Conservation (phyloP, 2,888 invertebrate genomes). For the Conchocele bisecta region DNA sequence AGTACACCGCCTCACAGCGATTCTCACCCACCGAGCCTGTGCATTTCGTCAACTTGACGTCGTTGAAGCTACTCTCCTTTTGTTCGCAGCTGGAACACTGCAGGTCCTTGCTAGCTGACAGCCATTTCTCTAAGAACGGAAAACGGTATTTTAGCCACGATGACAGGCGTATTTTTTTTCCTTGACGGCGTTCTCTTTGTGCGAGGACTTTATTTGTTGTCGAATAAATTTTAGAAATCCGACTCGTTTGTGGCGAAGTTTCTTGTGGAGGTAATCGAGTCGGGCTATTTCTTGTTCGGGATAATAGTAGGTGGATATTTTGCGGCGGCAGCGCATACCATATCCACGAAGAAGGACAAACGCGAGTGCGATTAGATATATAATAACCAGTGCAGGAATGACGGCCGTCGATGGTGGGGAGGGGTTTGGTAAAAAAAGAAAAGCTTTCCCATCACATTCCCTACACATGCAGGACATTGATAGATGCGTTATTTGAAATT, state of each 20-base stretch:
- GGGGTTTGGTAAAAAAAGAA: slow-evolving; percentile 62
- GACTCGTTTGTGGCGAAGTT: slow-evolving; percentile 56
- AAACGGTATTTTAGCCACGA: slow-evolving; percentile 40
- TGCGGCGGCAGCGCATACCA: slow-evolving; percentile 53
- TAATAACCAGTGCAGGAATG: slow-evolving; percentile 42
- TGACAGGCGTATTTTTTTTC: slow-evolving; percentile 46
- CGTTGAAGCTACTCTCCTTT: slow-evolving; percentile 32
- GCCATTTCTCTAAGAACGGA: slow-evolving; percentile 33
- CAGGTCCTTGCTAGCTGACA: slow-evolving; percentile 17
- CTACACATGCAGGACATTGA: too few relatives aligned
- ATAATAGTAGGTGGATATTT: slow-evolving; percentile 58
- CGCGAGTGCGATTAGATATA: slow-evolving; percentile 51
- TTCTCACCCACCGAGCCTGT: slow-evolving; percentile 28
- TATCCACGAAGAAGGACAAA: slow-evolving; percentile 58
- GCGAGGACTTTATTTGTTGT: slow-evolving; percentile 49
- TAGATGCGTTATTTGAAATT: too few relatives aligned
- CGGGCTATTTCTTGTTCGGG: slow-evolving; percentile 57
- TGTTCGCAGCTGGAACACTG: slow-evolving; percentile 55
- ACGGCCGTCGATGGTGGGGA: slow-evolving; percentile 34
- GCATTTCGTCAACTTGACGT: slow-evolving; percentile 35
- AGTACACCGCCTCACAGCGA: slow-evolving; percentile 57
- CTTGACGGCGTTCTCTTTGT: slow-evolving; percentile 49
- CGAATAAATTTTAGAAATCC: slow-evolving; percentile 53
- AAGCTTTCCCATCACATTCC: too few relatives aligned
- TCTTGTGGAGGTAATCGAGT: slow-evolving; percentile 58